Evolutionary conservation across 2,797 vertebrate genomes (phyloP), one percentile per base, ranked within the genome.

Genomic region (Rhinichthys osculus): DNA sequence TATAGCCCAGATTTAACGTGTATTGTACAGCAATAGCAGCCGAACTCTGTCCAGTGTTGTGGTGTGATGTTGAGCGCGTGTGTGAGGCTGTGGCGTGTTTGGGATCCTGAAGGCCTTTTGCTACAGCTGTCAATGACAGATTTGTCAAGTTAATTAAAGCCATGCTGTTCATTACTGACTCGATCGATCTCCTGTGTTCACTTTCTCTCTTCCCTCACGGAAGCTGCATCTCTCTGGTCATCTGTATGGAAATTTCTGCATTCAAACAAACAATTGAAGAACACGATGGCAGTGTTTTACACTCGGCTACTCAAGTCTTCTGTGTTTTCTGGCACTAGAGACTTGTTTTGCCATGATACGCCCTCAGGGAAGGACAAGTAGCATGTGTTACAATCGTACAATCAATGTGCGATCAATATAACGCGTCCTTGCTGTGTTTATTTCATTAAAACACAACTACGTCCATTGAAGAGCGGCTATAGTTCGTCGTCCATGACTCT

Each of bases 111-210:
- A 79, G 73, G 73, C 66, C 44, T 79, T 86, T 50, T 62, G 35
- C 47, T 59, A 38, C 42, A 54, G 85, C 44, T 78, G 82, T 84
- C 85, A 71, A 79, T 78, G 77, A 79, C 70, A 38, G 69, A 66
- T 81, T 82, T 27, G 54, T 78, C 27, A 33, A 47, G 78, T 33
- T 84, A 84, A 81, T 88, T 84, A 81, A 81, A 77, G 27, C 44
- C 13, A 6, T 62, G n/a, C 10, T 59, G 66, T 64, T 64, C 30
- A 42, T 78, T 66, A 67, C 71, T 21, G 42, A 64, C 57, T 38
- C 3, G 21, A 86, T 86, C 70, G 47, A 64, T 78, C 1, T 52
- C 38, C 62, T 27, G 7, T 33, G 47, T 17, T 72, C 44, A 8
- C 47, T 47, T 16, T 73, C 54, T 44, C 66, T 47, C 5, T 42